A percentile compares a stretch with the other conserved stretches of the same genome.
Evolutionary conservation across 1,140 invertebrate species (phyloP).

Genomic region (Sminthurinus signatus): DNA sequence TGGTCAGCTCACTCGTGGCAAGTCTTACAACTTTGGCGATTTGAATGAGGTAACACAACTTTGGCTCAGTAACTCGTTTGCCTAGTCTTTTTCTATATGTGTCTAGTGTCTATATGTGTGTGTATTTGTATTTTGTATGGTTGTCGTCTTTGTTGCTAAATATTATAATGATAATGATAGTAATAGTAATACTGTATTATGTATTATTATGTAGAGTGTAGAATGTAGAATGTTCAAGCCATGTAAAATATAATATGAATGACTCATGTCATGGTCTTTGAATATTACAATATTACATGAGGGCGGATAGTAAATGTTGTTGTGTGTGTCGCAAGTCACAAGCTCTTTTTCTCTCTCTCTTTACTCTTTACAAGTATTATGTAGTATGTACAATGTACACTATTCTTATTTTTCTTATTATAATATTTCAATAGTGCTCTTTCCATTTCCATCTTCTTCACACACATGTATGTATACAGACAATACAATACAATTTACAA

Average conservation of each 20-base stretch:
- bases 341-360: too few species aligned
- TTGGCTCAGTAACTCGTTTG: constrained; percentile 3
- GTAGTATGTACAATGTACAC: too few species aligned
- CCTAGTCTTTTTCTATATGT: background rate
- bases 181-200: too few species aligned
- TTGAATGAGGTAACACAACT: constrained; percentile 18
- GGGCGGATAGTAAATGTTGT: background rate
- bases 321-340: background rate
- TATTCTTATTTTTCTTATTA: too few species aligned
- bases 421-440: too few species aligned
- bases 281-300: constrained; percentile 14
- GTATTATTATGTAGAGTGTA: too few species aligned
- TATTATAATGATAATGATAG: background rate
- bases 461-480: too few species aligned
- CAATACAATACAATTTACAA: too few species aligned
- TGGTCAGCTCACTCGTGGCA: constrained; percentile 19
- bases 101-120: too few species aligned
- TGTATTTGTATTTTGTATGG: background rate
- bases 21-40: constrained; percentile 28
- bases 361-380: too few species aligned
- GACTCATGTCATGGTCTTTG: background rate
- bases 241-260: background rate
- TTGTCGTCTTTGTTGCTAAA: background rate
- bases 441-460: too few species aligned
- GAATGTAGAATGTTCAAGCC: too few species aligned